Conservation (phyloP, 2,888 invertebrate species). For the Tetragonula carbonaria region DNA sequence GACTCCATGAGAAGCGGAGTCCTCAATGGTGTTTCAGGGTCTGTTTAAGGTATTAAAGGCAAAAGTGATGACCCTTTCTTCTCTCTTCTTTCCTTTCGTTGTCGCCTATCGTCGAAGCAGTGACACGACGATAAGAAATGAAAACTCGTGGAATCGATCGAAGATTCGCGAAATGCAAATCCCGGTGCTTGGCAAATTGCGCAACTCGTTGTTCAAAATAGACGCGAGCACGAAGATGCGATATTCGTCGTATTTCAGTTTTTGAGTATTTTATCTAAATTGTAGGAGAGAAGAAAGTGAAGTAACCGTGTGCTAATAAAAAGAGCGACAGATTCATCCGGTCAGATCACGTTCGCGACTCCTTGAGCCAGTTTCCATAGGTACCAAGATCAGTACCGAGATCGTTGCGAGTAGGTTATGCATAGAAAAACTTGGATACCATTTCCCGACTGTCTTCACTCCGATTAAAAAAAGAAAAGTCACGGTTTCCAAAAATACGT, state of each 20-base stretch:
- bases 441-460: too few relatives aligned
- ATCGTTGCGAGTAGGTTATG: slow-evolving; percentile 6
- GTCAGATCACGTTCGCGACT: slow-evolving; percentile 11
- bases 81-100: background rate
- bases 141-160: background rate
- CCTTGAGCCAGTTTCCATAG: slow-evolving; percentile 40
- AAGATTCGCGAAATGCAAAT: background rate
- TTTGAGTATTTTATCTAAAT: background rate
- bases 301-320: background rate
- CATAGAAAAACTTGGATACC: background rate
- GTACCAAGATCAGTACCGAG: slow-evolving; percentile 49
- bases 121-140: background rate
- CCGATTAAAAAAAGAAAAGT: background rate
- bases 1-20: background rate
- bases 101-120: background rate
- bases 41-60: background rate
- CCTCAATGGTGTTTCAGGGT: background rate
- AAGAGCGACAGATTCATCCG: slow-evolving; percentile 1
- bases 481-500: background rate
- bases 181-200: background rate
- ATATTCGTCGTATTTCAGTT: background rate
- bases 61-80: background rate
- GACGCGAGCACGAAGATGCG: background rate
- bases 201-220: background rate
- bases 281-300: slow-evolving; percentile 39